Evolutionary conservation across 2,113 vertebrate genomes (phyloP).

Genomic region (Zonotrichia leucophrys): DNA sequence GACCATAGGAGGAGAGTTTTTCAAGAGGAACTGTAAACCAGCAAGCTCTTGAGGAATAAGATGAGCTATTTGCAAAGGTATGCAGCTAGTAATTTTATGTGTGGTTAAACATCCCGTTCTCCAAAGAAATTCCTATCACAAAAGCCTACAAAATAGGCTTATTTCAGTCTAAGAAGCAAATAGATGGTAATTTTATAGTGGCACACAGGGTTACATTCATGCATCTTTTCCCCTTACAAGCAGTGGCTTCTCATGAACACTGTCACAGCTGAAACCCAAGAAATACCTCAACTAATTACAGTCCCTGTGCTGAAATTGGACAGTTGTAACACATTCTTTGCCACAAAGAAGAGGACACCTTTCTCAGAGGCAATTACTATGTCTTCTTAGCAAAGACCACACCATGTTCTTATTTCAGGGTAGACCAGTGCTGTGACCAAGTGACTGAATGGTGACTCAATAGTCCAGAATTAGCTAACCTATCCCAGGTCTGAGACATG

Average conservation of each 20-base stretch:
- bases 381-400: neutral
- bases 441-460: neutral
- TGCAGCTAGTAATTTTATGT: neutral
- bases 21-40: neutral
- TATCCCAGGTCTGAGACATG: neutral
- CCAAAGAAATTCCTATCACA: neutral
- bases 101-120: neutral
- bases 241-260: neutral
- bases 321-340: neutral
- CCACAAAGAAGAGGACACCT: neutral
- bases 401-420: neutral
- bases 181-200: neutral
- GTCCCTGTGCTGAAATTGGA: neutral
- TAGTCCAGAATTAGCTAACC: neutral
- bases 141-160: neutral
- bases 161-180: neutral
- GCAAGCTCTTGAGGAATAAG: neutral
- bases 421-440: neutral
- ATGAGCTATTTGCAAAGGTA: neutral
- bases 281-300: neutral
- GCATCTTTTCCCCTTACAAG: neutral
- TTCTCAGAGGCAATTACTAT: neutral
- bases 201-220: neutral
- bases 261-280: neutral
- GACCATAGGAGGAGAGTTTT: neutral